These are phyloP conservation scores for Pandion haliaetus DNA, from an alignment of 2,113 vertebrate genomes.

Conservation along the genomic window DNA sequence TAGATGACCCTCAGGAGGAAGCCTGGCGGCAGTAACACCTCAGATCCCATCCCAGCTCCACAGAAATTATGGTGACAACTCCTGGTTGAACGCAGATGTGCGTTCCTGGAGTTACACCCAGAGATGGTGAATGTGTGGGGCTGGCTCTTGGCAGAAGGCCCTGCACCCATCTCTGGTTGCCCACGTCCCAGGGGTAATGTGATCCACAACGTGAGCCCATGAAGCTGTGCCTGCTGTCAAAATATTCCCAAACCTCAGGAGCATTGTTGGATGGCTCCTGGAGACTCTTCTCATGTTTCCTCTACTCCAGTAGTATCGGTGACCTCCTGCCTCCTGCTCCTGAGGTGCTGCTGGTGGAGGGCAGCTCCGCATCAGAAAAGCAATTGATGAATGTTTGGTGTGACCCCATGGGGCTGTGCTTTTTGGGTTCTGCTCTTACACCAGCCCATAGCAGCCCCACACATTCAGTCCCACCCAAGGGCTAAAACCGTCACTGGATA, in stretches of 20 bases:
- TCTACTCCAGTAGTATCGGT: not conserved
- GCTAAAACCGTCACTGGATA: not conserved
- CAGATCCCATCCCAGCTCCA: not conserved
- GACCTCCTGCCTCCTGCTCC: not conserved
- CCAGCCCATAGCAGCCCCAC: not conserved
- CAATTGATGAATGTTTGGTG: not conserved
- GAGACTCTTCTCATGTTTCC: not conserved
- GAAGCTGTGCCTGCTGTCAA: not conserved
- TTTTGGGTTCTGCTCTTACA: not conserved
- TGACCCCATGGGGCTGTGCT: not conserved
- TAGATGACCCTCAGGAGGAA: not conserved
- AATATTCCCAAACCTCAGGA: not conserved
- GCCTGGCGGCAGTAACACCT: not conserved
- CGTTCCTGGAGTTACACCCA: not conserved
- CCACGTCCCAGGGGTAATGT: not conserved
- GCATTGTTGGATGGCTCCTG: not conserved
- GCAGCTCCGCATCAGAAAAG: not conserved
- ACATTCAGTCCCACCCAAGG: not conserved
- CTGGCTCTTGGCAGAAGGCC: not conserved
- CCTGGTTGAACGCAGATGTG: not conserved
- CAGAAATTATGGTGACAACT: not conserved
- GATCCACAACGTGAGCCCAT: rapidly evolving
- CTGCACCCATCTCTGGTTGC: not conserved
- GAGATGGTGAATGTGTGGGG: rapidly evolving
- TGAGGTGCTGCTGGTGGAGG: not conserved